Conservation (phyloP, 2,797 vertebrate species). For the Arnoldichthys spilopterus region DNA sequence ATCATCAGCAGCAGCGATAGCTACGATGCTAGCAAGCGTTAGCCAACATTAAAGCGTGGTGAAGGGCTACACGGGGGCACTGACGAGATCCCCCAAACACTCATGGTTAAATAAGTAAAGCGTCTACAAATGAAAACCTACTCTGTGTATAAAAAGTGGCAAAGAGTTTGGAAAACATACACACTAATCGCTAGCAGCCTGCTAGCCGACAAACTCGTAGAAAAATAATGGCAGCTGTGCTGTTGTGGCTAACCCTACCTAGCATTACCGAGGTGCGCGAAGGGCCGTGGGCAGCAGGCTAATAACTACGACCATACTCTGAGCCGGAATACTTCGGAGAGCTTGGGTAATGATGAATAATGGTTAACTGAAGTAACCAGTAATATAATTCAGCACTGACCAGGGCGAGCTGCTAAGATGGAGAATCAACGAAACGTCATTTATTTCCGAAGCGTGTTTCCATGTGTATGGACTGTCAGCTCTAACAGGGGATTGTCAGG, state of each 20-base stretch:
- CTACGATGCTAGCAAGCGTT: constrained; percentile 60
- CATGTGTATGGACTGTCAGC: neutral
- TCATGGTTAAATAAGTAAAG: neutral
- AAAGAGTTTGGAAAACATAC: neutral
- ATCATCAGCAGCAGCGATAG: constrained; percentile 83
- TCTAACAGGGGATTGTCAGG: neutral
- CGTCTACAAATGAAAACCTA: neutral
- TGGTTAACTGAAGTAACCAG: neutral
- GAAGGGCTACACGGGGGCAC: neutral
- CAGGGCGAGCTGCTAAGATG: neutral
- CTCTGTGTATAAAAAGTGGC: neutral
- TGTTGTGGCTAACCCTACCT: constrained; percentile 7
- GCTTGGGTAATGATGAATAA: neutral
- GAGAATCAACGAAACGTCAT: neutral
- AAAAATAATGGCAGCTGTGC: constrained; percentile 40
- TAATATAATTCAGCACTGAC: neutral
- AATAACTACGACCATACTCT: neutral
- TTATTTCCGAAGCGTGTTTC: neutral
- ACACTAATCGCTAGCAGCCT: neutral
- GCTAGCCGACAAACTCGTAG: constrained; percentile 5
- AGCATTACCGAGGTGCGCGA: constrained; percentile 10
- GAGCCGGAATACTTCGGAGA: neutral
- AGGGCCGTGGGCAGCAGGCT: constrained; percentile 20
- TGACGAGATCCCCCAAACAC: too few relatives aligned
- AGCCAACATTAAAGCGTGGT: constrained; percentile 22